These are phyloP conservation scores for Triops cancriformis DNA, from an alignment of 1,140 invertebrate species.

Conservation along the genomic window DNA sequence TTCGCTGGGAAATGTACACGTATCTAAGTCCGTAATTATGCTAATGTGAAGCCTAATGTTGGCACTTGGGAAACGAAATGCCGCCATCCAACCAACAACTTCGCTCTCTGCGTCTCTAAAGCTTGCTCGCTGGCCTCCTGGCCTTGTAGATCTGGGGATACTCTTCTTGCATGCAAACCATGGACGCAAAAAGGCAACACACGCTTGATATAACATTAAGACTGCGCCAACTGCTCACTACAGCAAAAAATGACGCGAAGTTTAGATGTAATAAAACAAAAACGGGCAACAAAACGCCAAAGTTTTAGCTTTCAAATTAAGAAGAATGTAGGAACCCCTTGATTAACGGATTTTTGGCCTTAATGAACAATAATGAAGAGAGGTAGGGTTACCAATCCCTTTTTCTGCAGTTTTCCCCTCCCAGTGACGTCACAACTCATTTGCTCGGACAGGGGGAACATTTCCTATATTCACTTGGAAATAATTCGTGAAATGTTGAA, in stretches of 20 bases:
- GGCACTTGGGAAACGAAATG: conserved; percentile 1
- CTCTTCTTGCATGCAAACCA: background rate
- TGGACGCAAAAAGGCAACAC: background rate
- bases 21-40: conserved; percentile 1
- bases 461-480: no score
- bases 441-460: no score
- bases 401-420: no score
- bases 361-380: background rate
- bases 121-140: no score
- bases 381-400: no score
- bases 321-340: background rate
- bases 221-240: no score
- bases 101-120: no score
- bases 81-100: background rate
- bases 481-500: no score
- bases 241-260: background rate
- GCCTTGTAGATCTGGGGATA: background rate
- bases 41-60: conserved; percentile 10
- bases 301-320: background rate
- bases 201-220: background rate
- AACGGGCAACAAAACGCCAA: background rate
- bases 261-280: background rate
- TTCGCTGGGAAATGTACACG: background rate
- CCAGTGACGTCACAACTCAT: no score
- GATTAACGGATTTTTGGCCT: background rate